Conservation (phyloP, 1,140 invertebrate species). For the Drosophila tropicalis region DNA sequence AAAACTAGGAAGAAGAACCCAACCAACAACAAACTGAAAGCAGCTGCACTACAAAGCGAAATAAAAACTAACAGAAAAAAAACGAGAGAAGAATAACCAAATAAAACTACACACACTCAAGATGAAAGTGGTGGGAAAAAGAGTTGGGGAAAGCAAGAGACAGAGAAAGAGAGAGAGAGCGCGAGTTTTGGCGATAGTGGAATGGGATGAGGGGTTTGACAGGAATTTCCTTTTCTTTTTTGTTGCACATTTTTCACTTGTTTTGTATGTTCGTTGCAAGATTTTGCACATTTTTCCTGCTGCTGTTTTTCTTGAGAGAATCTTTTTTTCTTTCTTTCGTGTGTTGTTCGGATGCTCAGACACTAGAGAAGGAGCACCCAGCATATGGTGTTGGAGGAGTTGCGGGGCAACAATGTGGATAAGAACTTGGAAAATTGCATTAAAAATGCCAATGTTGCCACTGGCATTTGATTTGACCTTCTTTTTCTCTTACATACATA, state of each 20-base stretch:
- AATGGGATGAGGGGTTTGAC: constrained; percentile 1
- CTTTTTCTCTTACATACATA: constrained; percentile 2
- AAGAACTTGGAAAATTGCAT: constrained; percentile 57
- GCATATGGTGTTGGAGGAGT: neutral
- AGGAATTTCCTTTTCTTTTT: constrained; percentile 33
- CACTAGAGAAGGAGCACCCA: too few relatives aligned
- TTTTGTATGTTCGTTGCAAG: constrained; percentile 33
- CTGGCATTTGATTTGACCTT: constrained; percentile 28
- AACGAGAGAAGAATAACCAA: constrained; percentile 26
- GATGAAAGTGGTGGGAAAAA: constrained; percentile 10
- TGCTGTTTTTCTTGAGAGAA: constrained; percentile 44
- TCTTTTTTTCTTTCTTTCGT: constrained; percentile 44
- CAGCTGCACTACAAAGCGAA: constrained; percentile 68
- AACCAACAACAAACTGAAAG: constrained; percentile 45
- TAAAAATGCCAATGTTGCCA: constrained; percentile 57
- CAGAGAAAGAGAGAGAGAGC: neutral
- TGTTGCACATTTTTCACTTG: constrained; percentile 63
- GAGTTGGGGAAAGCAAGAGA: constrained; percentile 1
- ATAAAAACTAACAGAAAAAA: constrained; percentile 74
- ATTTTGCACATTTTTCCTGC: constrained; percentile 45
- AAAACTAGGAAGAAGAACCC: neutral
- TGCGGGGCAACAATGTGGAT: constrained; percentile 11
- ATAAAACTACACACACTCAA: neutral
- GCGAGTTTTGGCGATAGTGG: too few relatives aligned
- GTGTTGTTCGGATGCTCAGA: neutral